Evolutionary conservation across 2,888 invertebrate genomes (phyloP).

Genomic region (Mythimna impura): DNA sequence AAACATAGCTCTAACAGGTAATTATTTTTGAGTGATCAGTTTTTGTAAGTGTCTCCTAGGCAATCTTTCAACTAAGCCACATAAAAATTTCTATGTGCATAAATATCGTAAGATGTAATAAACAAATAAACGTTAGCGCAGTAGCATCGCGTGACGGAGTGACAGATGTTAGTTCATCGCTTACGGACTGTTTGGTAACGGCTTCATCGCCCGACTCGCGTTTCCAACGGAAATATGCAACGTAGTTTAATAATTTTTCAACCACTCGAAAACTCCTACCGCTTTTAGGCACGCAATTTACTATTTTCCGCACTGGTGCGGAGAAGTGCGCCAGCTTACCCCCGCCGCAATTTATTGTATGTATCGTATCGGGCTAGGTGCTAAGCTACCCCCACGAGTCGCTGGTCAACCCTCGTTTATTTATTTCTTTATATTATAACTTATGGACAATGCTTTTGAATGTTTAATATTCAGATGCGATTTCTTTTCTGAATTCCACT

Average conservation of each 20-base stretch:
- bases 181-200: constrained; percentile 36
- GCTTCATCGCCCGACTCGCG: constrained; percentile 28
- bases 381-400: too few relatives aligned
- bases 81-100: not conserved
- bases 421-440: too few relatives aligned
- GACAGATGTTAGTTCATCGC: constrained; percentile 51
- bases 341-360: too few relatives aligned
- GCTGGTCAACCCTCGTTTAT: too few relatives aligned
- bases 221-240: constrained; percentile 23
- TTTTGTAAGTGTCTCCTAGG: too few relatives aligned
- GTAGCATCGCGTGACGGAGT: constrained; percentile 40
- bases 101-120: constrained; percentile 6
- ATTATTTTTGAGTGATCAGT: too few relatives aligned
- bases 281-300: too few relatives aligned
- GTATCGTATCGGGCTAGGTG: too few relatives aligned
- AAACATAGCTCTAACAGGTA: too few relatives aligned
- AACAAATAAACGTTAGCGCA: constrained; percentile 5
- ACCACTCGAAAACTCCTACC: too few relatives aligned
- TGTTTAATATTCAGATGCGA: not conserved
- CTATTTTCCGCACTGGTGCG: too few relatives aligned
- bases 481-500: not conserved
- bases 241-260: not conserved
- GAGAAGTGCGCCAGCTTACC: too few relatives aligned
- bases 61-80: not conserved
- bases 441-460: not conserved